A percentile compares a stretch with the other conserved stretches of the same genome.
phyloP scores from a whole-genome alignment of 2,113 vertebrate species.

The Atherinomorus stipes region DNA sequence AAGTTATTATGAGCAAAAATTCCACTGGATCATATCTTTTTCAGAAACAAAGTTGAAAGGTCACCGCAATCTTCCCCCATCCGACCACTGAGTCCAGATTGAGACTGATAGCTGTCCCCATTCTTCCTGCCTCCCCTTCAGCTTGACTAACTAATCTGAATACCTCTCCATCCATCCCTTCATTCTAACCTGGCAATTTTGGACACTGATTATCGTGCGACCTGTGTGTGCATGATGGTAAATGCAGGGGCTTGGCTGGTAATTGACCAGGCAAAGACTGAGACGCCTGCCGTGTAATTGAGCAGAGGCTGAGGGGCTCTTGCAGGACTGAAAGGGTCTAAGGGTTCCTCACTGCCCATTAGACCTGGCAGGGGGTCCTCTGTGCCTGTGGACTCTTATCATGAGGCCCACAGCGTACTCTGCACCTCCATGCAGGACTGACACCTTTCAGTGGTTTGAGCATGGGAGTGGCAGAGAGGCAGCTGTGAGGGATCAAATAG shows the following conservation, averaged over 20 bases:
- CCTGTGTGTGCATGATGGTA: conserved; percentile 73
- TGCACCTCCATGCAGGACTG: conserved; percentile 34
- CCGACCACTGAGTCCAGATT: conserved; percentile 53
- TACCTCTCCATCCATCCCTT: conserved; percentile 72
- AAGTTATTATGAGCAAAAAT: conserved; percentile 32
- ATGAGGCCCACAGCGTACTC: conserved; percentile 37
- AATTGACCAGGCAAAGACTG: conserved; percentile 81
- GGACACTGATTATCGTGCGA: conserved; percentile 77
- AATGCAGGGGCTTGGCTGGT: conserved; percentile 77
- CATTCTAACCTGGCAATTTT: conserved; percentile 73
- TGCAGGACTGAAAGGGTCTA: conserved; percentile 76
- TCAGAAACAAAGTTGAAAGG: conserved; percentile 59
- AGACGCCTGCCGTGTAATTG: conserved; percentile 82
- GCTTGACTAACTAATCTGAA: conserved; percentile 80
- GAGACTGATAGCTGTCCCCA: conserved; percentile 73
- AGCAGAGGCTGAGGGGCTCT: conserved; percentile 68
- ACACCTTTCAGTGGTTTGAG: conserved; percentile 53
- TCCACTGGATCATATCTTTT: conserved; percentile 61
- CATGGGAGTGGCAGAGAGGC: conserved; percentile 27
- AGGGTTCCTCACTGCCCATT: conserved; percentile 74
- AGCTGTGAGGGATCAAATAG: conserved; percentile 32
- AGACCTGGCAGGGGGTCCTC: conserved; percentile 78
- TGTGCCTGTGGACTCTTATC: conserved; percentile 59
- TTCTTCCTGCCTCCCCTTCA: conserved; percentile 68
- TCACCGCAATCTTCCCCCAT: conserved; percentile 43